phyloP scores from a whole-genome alignment of 2,888 invertebrate species.

The Ypsolopha scabrella region DNA sequence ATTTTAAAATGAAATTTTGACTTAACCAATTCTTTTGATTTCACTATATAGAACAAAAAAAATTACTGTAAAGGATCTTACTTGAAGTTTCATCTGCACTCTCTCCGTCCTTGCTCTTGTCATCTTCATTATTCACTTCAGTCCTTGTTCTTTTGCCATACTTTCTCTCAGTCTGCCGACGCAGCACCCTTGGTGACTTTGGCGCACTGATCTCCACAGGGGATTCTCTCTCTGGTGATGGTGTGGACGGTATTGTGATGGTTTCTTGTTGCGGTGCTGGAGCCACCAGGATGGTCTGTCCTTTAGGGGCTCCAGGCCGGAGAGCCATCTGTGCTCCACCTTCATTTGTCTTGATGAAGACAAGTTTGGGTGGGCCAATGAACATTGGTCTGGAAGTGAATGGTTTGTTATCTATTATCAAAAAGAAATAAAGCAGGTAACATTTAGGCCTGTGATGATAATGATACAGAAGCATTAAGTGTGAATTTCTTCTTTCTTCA shows the following conservation, averaged over 20 bases:
- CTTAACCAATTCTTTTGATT: no score
- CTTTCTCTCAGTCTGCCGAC: conserved; percentile 46
- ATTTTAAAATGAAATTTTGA: no score
- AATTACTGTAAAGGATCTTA: conserved; percentile 18
- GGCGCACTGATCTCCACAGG: conserved; percentile 34
- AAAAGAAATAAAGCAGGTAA: not conserved
- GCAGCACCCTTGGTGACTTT: conserved; percentile 36
- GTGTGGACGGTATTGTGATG: conserved; percentile 14
- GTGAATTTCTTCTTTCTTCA: no score
- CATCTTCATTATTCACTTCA: conserved; percentile 35
- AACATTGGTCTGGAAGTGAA: conserved; percentile 51
- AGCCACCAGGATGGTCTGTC: conserved; percentile 58
- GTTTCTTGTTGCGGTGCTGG: conserved; percentile 30
- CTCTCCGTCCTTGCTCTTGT: conserved; percentile 22
- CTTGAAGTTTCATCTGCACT: conserved; percentile 35
- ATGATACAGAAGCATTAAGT: no score
- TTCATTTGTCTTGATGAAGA: conserved; percentile 62
- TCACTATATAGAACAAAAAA: not conserved
- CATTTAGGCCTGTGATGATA: no score
- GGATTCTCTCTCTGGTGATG: conserved; percentile 15
- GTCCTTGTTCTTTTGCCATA: conserved; percentile 48
- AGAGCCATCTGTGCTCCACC: conserved; percentile 45
- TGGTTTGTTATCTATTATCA: not conserved
- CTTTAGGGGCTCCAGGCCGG: conserved; percentile 44
- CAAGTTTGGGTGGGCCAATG: conserved; percentile 62